Base-by-base conservation (phyloP, 2,888 invertebrate species). In the Lepeophtheirus nordmannii region DNA sequence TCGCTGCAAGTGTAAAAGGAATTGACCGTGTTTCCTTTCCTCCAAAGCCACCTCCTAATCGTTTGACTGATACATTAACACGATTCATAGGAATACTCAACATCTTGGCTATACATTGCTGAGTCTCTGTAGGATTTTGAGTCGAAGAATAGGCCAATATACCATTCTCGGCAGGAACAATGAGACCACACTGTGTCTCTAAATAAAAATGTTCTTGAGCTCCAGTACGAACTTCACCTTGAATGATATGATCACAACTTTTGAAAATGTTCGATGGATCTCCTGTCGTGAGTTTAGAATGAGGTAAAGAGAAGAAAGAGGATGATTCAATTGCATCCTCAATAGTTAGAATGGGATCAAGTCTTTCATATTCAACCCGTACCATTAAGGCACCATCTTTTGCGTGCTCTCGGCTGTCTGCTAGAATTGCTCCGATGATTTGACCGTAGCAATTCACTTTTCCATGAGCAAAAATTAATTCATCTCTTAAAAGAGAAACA, bases 121-220 rank as follows among this genome's bases (percentile, higher is more conserved):
- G 81, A 10, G 71, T 69, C 10, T 39, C 46, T 0, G 84, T 76
- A 0, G 87, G 88, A 80, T 87, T 84, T 75, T 96, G 96, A 9
- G 87, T 85, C 0, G 90, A 86, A 70, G 84, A 83, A 72, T 85
- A 85, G 62, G 69, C 11, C 74, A 92, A 91, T 68, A 96, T 75
- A 75, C 94, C 94, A 68, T 85, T 85, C 66, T 77, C 78, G 71
- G 81, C 82, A 0, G 80, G 80, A 17, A 78, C 73, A 0, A 73
- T 79, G 5, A 79, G 69, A 59, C 76, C 74, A 1, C 74, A 73
- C n/a, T 79, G 75, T 0, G 94, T 90, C 77, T 97, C 97, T 71
- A 97, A 78, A 76, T 96, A 97, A 76, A 97, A 94, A 75, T 97
- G 97, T 74, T 96, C 96, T 76, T 97, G 94, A 0, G 89, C 91